Base-by-base conservation (phyloP, 92 coral and sea anemone species). In the Umimayanthus chanpuru region DNA sequence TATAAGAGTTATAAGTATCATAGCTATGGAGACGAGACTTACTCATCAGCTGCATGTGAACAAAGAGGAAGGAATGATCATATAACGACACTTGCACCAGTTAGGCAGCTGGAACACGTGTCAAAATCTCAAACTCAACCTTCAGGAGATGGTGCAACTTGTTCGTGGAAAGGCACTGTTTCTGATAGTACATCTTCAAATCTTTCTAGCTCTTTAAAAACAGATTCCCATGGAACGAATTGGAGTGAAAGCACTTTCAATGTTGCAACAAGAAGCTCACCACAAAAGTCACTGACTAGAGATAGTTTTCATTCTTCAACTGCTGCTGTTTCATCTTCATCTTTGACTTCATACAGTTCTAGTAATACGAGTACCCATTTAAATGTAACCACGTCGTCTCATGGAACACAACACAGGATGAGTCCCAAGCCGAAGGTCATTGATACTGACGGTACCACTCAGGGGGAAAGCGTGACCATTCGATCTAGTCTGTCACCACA, bases 11-110 rank as follows among this genome's bases (percentile, higher is more conserved):
- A 93, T 78, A 86, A 84, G 61, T 95, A 95, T 78, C 91, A 93
- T n/a, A 95, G 93, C 67, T 95, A 93, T 72, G 98, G 98, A 15
- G 98, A 95, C 80, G 93, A 92, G 30, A 74, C 92, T n/a, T 95
- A 89, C 50, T 88, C 93, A 36, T 67, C 79, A 28, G 77, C 88
- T 4, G n/a, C 88, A 18, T 29, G 68, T 61, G 93, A 92, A 20
- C 86, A 79, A 38, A 91, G 81, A 41, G 82, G 84, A 67, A 76
- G 77, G 26, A 41, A 40, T 21, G 89, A 79, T 49, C 38, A 76
- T 53, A 56, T 70, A 23, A 85, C 91, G 9, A 90, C 96, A 25
- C 92, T 93, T 58, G 92, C 94, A 32, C 93, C 93, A 26, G 77
- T 83, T 6, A 71, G 87, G 66, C 76, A 26, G 12, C 55, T 68